phyloP scores from a whole-genome alignment of 23 tunicate species.

The Phallusia fumigata region DNA sequence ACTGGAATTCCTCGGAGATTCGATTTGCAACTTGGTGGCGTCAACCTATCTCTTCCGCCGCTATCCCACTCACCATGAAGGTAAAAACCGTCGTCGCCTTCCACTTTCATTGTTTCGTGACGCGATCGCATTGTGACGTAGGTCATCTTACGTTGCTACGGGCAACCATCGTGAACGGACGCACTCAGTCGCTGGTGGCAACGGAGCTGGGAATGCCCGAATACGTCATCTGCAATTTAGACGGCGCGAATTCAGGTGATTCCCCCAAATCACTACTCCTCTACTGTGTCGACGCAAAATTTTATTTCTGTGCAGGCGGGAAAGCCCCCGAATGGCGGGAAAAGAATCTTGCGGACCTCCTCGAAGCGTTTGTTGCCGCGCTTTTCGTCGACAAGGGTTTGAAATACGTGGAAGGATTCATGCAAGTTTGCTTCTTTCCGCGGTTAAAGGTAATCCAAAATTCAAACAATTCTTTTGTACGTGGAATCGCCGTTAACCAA shows the following conservation, averaged over 20 bases:
- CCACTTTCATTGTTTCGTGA: background rate
- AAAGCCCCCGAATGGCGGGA: constrained; percentile 84
- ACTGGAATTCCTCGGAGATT: constrained; percentile 94
- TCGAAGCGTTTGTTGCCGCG: constrained; percentile 94
- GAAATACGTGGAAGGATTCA: constrained; percentile 77
- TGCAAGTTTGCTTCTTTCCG: constrained; percentile 78
- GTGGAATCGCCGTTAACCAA: too few relatives aligned
- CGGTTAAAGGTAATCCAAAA: too few relatives aligned
- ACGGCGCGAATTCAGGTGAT: constrained; percentile 21
- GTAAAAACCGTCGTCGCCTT: background rate
- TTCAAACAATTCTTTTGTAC: too few relatives aligned
- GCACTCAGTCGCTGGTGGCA: constrained; percentile 91
- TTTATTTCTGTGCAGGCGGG: background rate
- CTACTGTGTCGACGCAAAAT: too few relatives aligned
- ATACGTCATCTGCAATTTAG: constrained; percentile 49
- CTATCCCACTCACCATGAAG: constrained; percentile 98
- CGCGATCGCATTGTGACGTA: constrained; percentile 1
- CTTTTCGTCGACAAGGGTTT: constrained; percentile 82
- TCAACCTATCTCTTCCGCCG: constrained; percentile 82
- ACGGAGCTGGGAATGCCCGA: constrained; percentile 86
- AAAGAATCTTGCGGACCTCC: constrained; percentile 90
- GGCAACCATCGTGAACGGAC: constrained; percentile 89
- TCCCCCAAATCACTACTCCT: too few relatives aligned
- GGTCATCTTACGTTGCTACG: constrained; percentile 91
- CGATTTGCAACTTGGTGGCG: constrained; percentile 89